phyloP scores from a whole-genome alignment of 2,888 invertebrate species.

The Ophion costatus region DNA sequence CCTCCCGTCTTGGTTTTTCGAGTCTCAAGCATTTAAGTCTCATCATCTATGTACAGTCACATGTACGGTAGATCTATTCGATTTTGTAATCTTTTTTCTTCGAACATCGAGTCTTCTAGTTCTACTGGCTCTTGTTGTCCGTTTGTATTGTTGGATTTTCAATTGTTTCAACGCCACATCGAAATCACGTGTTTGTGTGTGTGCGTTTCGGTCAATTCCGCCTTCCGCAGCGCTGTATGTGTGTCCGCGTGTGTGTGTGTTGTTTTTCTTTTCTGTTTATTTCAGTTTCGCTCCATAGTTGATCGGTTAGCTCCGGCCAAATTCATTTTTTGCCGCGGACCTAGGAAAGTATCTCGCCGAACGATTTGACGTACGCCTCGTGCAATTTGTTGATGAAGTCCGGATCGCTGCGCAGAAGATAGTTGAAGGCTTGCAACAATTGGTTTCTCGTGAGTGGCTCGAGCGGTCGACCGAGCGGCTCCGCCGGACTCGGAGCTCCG shows the following conservation, averaged over 20 bases:
- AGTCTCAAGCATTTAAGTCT: slow-evolving; percentile 41
- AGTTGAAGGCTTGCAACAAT: slow-evolving; percentile 94
- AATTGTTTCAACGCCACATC: slow-evolving; percentile 32
- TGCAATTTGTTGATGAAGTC: slow-evolving; percentile 95
- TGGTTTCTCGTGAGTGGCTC: slow-evolving; percentile 95
- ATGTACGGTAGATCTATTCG: slow-evolving; percentile 31
- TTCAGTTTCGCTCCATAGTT: background rate
- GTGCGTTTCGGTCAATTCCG: slow-evolving; percentile 3
- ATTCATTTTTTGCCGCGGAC: slow-evolving; percentile 15
- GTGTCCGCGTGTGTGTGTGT: background rate
- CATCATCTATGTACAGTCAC: slow-evolving; percentile 44
- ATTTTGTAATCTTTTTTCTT: slow-evolving; percentile 4
- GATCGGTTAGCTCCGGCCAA: background rate
- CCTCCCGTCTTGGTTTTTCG: background rate
- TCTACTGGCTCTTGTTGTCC: slow-evolving; percentile 29
- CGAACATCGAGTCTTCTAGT: slow-evolving; percentile 6
- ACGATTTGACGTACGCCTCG: slow-evolving; percentile 95
- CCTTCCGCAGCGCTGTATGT: slow-evolving; percentile 3
- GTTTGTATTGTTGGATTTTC: no score
- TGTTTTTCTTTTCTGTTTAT: background rate
- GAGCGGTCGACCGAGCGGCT: slow-evolving; percentile 81
- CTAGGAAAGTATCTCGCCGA: slow-evolving; percentile 87
- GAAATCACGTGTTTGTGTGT: slow-evolving; percentile 6
- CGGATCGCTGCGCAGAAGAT: slow-evolving; percentile 93
- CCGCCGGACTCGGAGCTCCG: slow-evolving; percentile 82